Evolutionary conservation across 1,140 invertebrate genomes (phyloP).

Genomic region (Cataglyphis hispanica): DNA sequence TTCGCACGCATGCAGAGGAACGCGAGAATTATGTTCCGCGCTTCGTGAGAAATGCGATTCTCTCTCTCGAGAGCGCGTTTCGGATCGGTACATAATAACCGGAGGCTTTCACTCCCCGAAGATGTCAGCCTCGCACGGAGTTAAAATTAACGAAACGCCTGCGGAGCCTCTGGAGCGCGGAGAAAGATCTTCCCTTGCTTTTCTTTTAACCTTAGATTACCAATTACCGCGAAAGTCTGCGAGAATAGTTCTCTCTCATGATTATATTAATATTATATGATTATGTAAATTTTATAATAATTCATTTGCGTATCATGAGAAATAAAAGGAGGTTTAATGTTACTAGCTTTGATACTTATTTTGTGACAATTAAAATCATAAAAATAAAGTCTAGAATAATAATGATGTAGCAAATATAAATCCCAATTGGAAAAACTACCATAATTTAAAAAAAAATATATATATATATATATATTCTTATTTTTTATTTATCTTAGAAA

Average conservation of each 20-base stretch:
- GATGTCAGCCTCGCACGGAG: conserved; percentile 41
- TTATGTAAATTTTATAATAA: not conserved
- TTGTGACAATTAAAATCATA: no score
- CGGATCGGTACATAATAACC: conserved; percentile 62
- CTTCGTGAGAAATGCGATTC: conserved; percentile 60
- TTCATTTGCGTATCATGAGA: not conserved
- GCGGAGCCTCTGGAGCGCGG: not conserved
- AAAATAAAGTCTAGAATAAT: no score
- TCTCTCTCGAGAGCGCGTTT: conserved; percentile 50
- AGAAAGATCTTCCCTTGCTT: conserved; percentile 31
- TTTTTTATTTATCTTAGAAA: conserved; percentile 8
- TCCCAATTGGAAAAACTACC: no score
- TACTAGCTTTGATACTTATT: not conserved
- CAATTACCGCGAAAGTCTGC: not conserved
- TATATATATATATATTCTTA: conserved; percentile 8
- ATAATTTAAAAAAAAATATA: no score
- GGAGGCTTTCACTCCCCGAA: conserved; percentile 69
- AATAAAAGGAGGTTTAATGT: conserved; percentile 3
- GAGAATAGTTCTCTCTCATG: not conserved
- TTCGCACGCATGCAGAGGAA: conserved; percentile 54
- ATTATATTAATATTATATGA: conserved; percentile 47
- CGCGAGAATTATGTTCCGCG: conserved; percentile 62
- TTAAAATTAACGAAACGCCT: conserved; percentile 65
- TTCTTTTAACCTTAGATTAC: conserved; percentile 36
- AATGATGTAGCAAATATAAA: no score